phyloP scores from a whole-genome alignment of 2,888 invertebrate genomes.

The Nebria salina region DNA sequence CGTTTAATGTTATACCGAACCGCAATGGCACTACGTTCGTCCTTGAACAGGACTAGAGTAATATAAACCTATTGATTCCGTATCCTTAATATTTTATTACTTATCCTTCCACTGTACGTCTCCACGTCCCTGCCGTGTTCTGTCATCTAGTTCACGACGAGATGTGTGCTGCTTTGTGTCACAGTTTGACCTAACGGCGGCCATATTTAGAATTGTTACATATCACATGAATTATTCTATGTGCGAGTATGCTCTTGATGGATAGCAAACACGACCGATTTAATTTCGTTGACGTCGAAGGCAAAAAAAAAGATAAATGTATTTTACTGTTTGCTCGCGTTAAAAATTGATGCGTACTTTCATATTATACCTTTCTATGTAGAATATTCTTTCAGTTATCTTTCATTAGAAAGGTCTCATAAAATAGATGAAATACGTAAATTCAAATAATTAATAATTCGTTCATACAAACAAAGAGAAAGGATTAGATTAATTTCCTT shows the following conservation, averaged over 20 bases:
- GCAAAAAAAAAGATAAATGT: neutral
- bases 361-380: slow-evolving; percentile 1
- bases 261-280: slow-evolving; percentile 7
- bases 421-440: neutral
- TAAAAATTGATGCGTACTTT: neutral
- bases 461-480: neutral
- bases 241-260: slow-evolving; percentile 3
- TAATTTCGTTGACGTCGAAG: neutral
- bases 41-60: slow-evolving; percentile 40
- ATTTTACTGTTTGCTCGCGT: neutral
- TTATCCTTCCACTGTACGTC: neutral
- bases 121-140: neutral
- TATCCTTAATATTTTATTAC: slow-evolving; percentile 46
- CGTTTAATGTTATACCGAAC: neutral
- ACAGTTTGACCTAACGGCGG: slow-evolving; percentile 34
- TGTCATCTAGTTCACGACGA: neutral
- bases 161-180: slow-evolving; percentile 35
- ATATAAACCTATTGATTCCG: slow-evolving; percentile 47
- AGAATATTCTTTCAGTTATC: neutral
- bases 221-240: slow-evolving; percentile 29
- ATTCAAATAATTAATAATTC: neutral
- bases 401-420: neutral
- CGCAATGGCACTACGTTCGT: slow-evolving; percentile 20
- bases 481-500: neutral
- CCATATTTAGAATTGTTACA: slow-evolving; percentile 38